phyloP scores from a whole-genome alignment of 2,113 vertebrate genomes.

The Meles meles region DNA sequence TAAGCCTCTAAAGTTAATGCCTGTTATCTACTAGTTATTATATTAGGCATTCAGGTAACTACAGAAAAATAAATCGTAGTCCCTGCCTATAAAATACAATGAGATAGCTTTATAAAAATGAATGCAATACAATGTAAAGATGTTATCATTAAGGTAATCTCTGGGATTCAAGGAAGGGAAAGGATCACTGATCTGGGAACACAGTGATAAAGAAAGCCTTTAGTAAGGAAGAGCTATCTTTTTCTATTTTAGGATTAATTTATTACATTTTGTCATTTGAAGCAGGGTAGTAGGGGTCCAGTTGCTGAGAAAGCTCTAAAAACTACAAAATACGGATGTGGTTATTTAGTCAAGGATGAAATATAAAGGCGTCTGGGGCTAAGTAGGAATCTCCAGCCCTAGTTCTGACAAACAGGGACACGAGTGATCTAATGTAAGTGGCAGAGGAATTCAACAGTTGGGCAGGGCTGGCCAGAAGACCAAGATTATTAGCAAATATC shows the following conservation, averaged over 20 bases:
- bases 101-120: background rate
- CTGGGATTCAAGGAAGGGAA: background rate
- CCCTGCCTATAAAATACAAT: background rate
- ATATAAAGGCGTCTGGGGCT: background rate
- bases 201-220: background rate
- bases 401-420: background rate
- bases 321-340: background rate
- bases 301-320: background rate
- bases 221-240: background rate
- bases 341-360: background rate
- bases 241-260: background rate
- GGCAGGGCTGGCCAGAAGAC: background rate
- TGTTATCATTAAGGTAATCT: background rate
- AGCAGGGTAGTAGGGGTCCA: background rate
- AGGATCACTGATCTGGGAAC: background rate
- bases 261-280: background rate
- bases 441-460: background rate
- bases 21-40: background rate
- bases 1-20: background rate
- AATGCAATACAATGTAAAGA: background rate
- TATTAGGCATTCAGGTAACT: background rate
- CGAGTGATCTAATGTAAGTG: background rate
- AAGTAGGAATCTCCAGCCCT: background rate
- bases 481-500: background rate
- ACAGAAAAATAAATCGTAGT: background rate